Base-by-base conservation (phyloP, 1,140 invertebrate species). In the Saxidomus purpurata region DNA sequence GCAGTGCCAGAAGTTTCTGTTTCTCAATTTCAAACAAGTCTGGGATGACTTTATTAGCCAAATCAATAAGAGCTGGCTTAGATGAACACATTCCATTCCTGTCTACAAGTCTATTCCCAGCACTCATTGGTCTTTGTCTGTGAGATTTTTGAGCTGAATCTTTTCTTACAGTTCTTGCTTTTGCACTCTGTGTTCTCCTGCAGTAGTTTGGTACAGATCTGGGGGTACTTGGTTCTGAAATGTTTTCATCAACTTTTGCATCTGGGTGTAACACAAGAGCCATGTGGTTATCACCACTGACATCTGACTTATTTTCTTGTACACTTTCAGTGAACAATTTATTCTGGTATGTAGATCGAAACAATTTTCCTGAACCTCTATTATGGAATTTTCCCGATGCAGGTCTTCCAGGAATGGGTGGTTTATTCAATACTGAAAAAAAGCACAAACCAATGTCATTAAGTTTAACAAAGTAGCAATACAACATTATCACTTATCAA, bases 171-270 rank as follows among this genome's bases (percentile, higher is more conserved):
- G 28, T 52, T 87, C 87, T 83, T n/a, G 89, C 90, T 84, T 92
- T 92, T 25, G 89, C 93, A 91, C 92, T 93, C 67, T 92, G 90
- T 63, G 87, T 89, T 81, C 89, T 86, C 25, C 85, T 87, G n/a
- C 61, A 63, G 69, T 79, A 82, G 49, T 19, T 87, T n/a, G 69
- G 63, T 34, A 25, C 28, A 43, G 40, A 49, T 38, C 38, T 89
- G 15, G 52, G 49, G 22, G 36, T 67, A 38, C n/a, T 49, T 31
- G 55, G 47, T 55, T 85, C 19, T n/a, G 82, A 85, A 4, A 34
- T 40, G 31, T 71, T 67, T 8, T 77, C 43, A 31, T 85, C 59
- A 1, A 55, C 19, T 36, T 79, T 89, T 47, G 22, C 28, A n/a
- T 83, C 69, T 76, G 67, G 79, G 28, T 80, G 86, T 34, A 81